phyloP scores from a whole-genome alignment of 1,140 invertebrate genomes.

The Lucilia sericata region DNA sequence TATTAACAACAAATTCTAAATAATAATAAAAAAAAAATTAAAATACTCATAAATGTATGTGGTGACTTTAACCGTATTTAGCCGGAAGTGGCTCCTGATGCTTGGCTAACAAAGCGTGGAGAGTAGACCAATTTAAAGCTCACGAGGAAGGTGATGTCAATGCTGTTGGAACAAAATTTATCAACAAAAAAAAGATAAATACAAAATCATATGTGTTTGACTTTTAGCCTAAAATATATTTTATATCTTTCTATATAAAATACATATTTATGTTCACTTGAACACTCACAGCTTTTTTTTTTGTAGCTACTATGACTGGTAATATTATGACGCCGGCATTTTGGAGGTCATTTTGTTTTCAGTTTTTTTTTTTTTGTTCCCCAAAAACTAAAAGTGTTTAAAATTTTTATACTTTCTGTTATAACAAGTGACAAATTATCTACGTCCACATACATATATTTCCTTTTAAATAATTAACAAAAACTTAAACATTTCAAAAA shows the following conservation, averaged over 20 bases:
- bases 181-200: background rate
- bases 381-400: background rate
- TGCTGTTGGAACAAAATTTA: slow-evolving; percentile 15
- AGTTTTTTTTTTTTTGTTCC: too few relatives aligned
- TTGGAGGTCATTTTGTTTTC: background rate
- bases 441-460: too few relatives aligned
- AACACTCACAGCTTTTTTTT: too few relatives aligned
- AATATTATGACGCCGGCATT: background rate
- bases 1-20: slow-evolving; percentile 10
- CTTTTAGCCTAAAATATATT: background rate
- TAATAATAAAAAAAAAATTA: background rate
- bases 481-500: too few relatives aligned
- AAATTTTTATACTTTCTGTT: background rate
- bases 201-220: background rate
- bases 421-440: too few relatives aligned
- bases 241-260: background rate
- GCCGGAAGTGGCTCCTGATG: slow-evolving; percentile 67
- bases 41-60: slow-evolving; percentile 13
- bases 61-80: slow-evolving; percentile 32
- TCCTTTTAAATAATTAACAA: too few relatives aligned
- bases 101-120: slow-evolving; percentile 67
- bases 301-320: background rate
- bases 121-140: slow-evolving; percentile 48
- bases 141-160: slow-evolving; percentile 16
- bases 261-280: too few relatives aligned